A percentile compares a stretch with the other conserved stretches of the same genome.
These are phyloP conservation scores for Meda fulgida DNA, from an alignment of 2,797 vertebrate species.

Conservation along the genomic window DNA sequence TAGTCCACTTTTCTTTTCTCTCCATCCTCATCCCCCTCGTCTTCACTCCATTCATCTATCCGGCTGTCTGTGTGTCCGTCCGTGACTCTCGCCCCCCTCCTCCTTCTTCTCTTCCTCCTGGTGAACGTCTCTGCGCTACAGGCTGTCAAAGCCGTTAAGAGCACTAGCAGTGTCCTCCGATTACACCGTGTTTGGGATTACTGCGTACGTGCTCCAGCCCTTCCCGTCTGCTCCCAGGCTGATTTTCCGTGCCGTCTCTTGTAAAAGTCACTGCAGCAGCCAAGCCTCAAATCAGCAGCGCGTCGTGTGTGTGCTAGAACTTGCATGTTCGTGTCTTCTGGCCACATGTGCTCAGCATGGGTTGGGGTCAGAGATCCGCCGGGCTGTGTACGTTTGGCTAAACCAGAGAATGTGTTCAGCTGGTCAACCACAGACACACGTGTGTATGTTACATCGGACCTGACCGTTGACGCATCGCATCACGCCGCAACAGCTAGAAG, in stretches of 20 bases:
- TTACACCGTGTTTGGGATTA: conserved; percentile 78
- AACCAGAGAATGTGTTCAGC: neutral
- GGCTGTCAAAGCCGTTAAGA: conserved; percentile 64
- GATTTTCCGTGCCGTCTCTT: conserved; percentile 64
- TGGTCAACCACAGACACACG: neutral
- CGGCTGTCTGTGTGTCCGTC: conserved; percentile 34
- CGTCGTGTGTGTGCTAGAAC: conserved; percentile 28
- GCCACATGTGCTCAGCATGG: neutral
- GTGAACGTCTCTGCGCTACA: conserved; percentile 49
- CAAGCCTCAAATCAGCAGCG: conserved; percentile 26
- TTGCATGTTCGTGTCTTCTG: neutral
- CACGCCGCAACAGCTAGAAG: no score
- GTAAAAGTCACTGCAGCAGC: neutral
- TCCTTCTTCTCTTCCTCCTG: conserved; percentile 11
- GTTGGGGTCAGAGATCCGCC: neutral
- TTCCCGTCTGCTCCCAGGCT: conserved; percentile 76
- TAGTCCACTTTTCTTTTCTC: conserved; percentile 17
- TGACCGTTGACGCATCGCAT: no score
- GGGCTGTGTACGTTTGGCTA: neutral
- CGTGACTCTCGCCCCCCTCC: neutral
- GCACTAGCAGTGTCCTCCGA: conserved; percentile 71
- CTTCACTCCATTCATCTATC: conserved; percentile 17
- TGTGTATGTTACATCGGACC: neutral
- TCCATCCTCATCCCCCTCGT: conserved; percentile 11
- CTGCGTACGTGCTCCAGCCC: conserved; percentile 73